These are phyloP conservation scores for Channallabes apus DNA, from an alignment of 2,797 vertebrate genomes.

Conservation along the genomic window DNA sequence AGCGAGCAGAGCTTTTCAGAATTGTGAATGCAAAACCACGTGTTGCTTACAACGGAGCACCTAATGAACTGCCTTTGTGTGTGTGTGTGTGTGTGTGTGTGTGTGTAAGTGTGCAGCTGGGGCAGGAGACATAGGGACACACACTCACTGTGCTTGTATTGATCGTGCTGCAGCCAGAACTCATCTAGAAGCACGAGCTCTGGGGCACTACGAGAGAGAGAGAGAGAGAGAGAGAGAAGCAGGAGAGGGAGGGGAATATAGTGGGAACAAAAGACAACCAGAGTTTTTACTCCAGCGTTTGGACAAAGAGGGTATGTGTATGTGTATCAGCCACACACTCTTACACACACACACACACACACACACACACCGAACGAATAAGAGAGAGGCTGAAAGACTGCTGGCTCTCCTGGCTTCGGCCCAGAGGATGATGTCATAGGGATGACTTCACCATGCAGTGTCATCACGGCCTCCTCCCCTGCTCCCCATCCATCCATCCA, in stretches of 20 bases:
- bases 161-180: conserved; percentile 55
- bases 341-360: conserved; percentile 17
- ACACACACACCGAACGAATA: conserved; percentile 34
- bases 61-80: conserved; percentile 45
- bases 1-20: conserved; percentile 42
- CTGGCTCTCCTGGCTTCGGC: conserved; percentile 57
- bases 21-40: conserved; percentile 48
- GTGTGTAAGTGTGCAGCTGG: conserved; percentile 44
- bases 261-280: conserved; percentile 48
- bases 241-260: conserved; percentile 38
- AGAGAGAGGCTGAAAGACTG: conserved; percentile 49
- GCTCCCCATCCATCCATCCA: conserved; percentile 36
- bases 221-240: conserved; percentile 37
- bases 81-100: conserved; percentile 34
- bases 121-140: conserved; percentile 44
- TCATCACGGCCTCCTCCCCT: conserved; percentile 57
- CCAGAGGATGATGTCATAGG: conserved; percentile 65
- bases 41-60: conserved; percentile 52
- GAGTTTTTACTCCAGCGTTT: conserved; percentile 56
- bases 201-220: conserved; percentile 45
- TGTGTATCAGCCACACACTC: conserved; percentile 34
- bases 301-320: conserved; percentile 52
- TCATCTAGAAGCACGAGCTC: conserved; percentile 53
- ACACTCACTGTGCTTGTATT: conserved; percentile 54
- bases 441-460: conserved; percentile 67